Evolutionary conservation across 1,140 invertebrate genomes (phyloP).

Genomic region (Hermatobates lingyangjiaoensis): DNA sequence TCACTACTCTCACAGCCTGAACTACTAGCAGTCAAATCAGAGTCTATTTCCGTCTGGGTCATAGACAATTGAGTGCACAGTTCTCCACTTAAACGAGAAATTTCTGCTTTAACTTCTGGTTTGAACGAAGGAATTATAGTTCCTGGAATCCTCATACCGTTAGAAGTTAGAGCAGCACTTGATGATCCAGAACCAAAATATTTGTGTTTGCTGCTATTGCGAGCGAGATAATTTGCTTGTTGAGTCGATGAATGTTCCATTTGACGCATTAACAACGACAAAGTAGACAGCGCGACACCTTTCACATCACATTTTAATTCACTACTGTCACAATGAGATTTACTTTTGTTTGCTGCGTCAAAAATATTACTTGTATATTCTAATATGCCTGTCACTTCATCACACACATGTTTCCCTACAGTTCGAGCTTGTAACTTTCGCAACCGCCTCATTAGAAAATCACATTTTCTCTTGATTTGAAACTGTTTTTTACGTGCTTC

Average conservation of each 20-base stretch:
- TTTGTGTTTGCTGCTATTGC: conserved; percentile 17
- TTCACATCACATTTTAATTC: conserved; percentile 8
- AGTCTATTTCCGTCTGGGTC: conserved; percentile 58
- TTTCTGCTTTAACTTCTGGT: conserved; percentile 27
- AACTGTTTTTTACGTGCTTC: conserved; percentile 31
- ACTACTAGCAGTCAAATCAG: conserved; percentile 81
- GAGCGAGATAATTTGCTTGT: conserved; percentile 19
- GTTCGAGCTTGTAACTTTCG: conserved; percentile 50
- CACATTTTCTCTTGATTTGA: conserved; percentile 40
- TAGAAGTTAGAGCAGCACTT: conserved; percentile 24
- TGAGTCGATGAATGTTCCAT: conserved; percentile 26
- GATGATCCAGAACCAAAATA: conserved; percentile 42
- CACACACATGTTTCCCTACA: conserved; percentile 50
- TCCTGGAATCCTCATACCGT: conserved; percentile 22
- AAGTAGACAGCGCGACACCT: conserved; percentile 18
- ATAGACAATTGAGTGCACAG: conserved; percentile 46
- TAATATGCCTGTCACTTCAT: conserved; percentile 51
- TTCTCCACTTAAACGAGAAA: conserved; percentile 45
- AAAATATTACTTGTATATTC: conserved; percentile 35
- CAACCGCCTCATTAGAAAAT: conserved; percentile 48
- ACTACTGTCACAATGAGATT: background rate
- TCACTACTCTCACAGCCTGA: conserved; percentile 86
- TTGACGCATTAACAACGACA: conserved; percentile 33
- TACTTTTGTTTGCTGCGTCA: conserved; percentile 2
- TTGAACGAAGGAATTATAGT: conserved; percentile 27